Percentiles rank a stretch among this genome's conserved stretches.
Conservation (phyloP, 2,888 invertebrate genomes). For the Atherix ibis region DNA sequence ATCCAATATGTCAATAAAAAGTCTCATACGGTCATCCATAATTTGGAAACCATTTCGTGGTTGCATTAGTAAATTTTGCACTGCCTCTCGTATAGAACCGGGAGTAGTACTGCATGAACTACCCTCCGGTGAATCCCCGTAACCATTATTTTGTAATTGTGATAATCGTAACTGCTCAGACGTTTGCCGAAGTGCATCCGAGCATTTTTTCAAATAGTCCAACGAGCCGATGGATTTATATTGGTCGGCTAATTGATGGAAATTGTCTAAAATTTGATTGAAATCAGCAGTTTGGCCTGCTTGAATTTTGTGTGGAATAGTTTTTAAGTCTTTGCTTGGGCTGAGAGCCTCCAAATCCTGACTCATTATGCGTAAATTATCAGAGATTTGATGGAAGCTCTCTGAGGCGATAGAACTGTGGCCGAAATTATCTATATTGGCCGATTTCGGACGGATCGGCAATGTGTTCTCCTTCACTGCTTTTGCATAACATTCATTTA, state of each 20-base stretch:
- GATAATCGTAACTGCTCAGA: slow-evolving; percentile 26
- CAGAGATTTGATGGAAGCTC: slow-evolving; percentile 31
- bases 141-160: slow-evolving; percentile 18
- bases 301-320: background rate
- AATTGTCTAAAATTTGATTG: slow-evolving; percentile 31
- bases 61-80: slow-evolving; percentile 49
- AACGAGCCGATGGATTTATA: slow-evolving; percentile 31
- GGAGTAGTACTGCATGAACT: slow-evolving; percentile 36
- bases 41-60: slow-evolving; percentile 60
- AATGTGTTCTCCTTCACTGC: slow-evolving; percentile 11
- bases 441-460: slow-evolving; percentile 7
- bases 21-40: slow-evolving; percentile 59
- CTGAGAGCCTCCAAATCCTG: slow-evolving; percentile 30
- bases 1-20: slow-evolving; percentile 69
- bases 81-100: slow-evolving; percentile 51
- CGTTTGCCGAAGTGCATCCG: slow-evolving; percentile 30
- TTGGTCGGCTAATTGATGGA: slow-evolving; percentile 31
- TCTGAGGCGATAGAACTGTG: slow-evolving; percentile 28
- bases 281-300: slow-evolving; percentile 23
- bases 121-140: slow-evolving; percentile 25
- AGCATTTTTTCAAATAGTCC: slow-evolving; percentile 31
- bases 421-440: slow-evolving; percentile 19
- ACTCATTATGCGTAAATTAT: slow-evolving; percentile 31
- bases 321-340: slow-evolving; percentile 15
- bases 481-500: slow-evolving; percentile 4